Percentiles rank a stretch among this genome's conserved stretches.
These are phyloP conservation scores for Sylvia atricapilla DNA, from an alignment of 2,113 vertebrate genomes.

Conservation along the genomic window DNA sequence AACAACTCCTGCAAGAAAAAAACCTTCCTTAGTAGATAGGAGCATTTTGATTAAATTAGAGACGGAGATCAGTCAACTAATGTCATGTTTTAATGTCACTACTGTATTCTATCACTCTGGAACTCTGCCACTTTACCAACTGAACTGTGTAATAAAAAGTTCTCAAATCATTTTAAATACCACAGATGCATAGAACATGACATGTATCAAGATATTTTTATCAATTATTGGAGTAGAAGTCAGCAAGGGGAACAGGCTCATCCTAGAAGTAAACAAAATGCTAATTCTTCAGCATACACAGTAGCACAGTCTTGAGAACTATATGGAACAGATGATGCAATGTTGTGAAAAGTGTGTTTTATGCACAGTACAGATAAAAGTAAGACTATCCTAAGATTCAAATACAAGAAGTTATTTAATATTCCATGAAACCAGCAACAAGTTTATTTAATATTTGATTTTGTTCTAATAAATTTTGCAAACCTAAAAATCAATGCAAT, in stretches of 20 bases:
- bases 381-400: background rate
- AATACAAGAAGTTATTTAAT: background rate
- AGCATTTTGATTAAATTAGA: background rate
- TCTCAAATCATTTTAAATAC: background rate
- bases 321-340: background rate
- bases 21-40: background rate
- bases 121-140: slow-evolving; percentile 4
- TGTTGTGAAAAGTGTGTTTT: background rate
- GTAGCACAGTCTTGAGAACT: background rate
- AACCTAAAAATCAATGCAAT: background rate
- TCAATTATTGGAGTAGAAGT: background rate
- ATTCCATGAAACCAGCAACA: background rate
- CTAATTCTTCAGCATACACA: background rate
- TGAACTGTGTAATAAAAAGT: background rate
- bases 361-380: background rate
- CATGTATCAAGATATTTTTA: background rate
- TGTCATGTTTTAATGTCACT: background rate
- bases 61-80: background rate
- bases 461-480: background rate
- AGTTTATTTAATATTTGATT: background rate
- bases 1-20: background rate
- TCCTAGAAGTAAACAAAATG: background rate
- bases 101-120: background rate
- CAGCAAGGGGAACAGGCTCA: background rate
- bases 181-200: background rate